Base-by-base conservation (phyloP, 2,113 vertebrate genomes). In the Macheiramphus alcinus region DNA sequence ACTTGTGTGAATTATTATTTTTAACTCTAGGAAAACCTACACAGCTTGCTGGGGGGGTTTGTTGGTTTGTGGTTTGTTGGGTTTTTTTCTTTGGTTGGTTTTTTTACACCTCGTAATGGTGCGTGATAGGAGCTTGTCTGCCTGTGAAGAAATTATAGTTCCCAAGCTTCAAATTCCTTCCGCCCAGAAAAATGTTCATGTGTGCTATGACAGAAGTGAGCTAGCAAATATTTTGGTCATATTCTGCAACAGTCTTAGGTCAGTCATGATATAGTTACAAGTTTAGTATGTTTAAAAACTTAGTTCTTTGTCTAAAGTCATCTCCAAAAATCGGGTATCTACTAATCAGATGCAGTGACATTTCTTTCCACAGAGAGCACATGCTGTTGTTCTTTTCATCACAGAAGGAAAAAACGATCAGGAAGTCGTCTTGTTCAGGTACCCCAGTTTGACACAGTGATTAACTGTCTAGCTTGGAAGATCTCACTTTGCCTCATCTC, bases 281-380 rank as follows among this genome's bases (percentile, higher is more conserved):
- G 38, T 50, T 48, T 20, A 56, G 7, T 50, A 27, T n/a, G 23
- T 50, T 93, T 71, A 45, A 62, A 90, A 58, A 36, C 16, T 48
- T n/a, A 48, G 6, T 31, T 88, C 31, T 50, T 66, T 50, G 6
- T 61, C 34, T 62, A 8, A 88, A 90, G n/a, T 26, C 1, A 62
- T 22, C 17, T 63, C n/a, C 12, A 32, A 63, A 63, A 67, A 42
- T 14, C 5, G 2, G 7, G 3, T 75, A 11, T 16, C 14, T n/a
- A 38, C 18, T n/a, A 25, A 26, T 59, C 6, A 25, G 36, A 25
- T 38, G 6, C 0, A 6, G 20, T 20, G 26, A 11, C 0, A 0
- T 55, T 72, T 73, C 36, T 62, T 70, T 86, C 20, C 22, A 63
- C n/a, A 71, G 23, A 10, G 10, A 59, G 16, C 3, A 7, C 3